These are phyloP conservation scores for Dipodomys merriami DNA, from an alignment of 2,113 vertebrate genomes.

Conservation along the genomic window DNA sequence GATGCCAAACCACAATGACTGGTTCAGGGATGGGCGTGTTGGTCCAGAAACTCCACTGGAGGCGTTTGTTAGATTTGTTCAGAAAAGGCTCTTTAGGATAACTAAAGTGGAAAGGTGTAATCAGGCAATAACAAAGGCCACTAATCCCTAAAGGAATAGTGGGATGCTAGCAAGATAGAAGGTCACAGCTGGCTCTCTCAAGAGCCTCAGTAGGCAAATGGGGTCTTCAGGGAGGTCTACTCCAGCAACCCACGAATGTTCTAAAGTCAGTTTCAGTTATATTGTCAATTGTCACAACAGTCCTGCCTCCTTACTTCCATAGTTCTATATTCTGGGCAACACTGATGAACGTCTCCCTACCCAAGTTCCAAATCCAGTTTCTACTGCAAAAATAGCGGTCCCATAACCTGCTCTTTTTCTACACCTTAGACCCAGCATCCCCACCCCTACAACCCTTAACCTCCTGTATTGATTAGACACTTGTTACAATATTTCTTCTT, in stretches of 20 bases:
- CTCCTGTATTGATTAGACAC: background rate
- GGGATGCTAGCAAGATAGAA: background rate
- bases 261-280: background rate
- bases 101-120: background rate
- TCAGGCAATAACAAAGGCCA: background rate
- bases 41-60: background rate
- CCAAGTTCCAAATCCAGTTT: background rate
- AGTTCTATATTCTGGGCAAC: background rate
- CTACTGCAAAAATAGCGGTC: background rate
- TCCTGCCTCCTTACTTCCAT: background rate
- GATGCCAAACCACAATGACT: background rate
- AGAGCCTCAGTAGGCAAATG: background rate
- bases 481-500: background rate
- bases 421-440: background rate
- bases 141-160: background rate
- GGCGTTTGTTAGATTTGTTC: background rate
- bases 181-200: background rate
- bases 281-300: background rate
- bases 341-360: background rate
- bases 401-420: background rate
- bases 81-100: background rate
- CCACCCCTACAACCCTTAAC: background rate
- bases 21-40: background rate
- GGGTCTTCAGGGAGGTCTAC: background rate
- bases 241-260: background rate